Evolutionary conservation across 2,797 vertebrate genomes (phyloP).

Genomic region (Spinibarbus caldwelli): DNA sequence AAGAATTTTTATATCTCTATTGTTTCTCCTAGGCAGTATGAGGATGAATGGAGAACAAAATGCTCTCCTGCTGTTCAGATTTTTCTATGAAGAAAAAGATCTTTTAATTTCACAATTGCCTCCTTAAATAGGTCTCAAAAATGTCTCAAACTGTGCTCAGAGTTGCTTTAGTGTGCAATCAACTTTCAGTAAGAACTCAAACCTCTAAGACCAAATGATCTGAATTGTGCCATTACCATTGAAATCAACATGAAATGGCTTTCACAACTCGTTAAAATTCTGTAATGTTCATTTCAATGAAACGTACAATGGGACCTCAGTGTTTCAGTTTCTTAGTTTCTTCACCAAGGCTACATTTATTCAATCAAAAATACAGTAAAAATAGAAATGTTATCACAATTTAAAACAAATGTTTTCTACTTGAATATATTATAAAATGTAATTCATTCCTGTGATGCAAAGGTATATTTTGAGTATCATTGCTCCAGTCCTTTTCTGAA

Average conservation of each 20-base stretch:
- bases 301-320: neutral
- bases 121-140: neutral
- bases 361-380: neutral
- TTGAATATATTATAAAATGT: neutral
- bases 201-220: neutral
- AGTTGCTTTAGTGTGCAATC: neutral
- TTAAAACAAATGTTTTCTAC: neutral
- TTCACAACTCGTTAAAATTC: neutral
- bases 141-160: neutral
- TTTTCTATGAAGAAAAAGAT: neutral
- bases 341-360: neutral
- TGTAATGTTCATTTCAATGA: neutral
- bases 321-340: neutral
- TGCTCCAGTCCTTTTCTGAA: neutral
- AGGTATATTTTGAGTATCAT: neutral
- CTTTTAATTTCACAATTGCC: neutral
- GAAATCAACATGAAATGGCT: neutral
- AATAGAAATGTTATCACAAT: neutral
- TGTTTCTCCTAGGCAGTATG: neutral
- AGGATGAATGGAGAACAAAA: neutral
- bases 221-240: neutral
- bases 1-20: neutral
- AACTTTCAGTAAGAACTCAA: neutral
- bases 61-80: neutral
- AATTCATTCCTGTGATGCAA: neutral